These are phyloP conservation scores for Malachius bipustulatus DNA, from an alignment of 2,888 invertebrate species.

Conservation along the genomic window DNA sequence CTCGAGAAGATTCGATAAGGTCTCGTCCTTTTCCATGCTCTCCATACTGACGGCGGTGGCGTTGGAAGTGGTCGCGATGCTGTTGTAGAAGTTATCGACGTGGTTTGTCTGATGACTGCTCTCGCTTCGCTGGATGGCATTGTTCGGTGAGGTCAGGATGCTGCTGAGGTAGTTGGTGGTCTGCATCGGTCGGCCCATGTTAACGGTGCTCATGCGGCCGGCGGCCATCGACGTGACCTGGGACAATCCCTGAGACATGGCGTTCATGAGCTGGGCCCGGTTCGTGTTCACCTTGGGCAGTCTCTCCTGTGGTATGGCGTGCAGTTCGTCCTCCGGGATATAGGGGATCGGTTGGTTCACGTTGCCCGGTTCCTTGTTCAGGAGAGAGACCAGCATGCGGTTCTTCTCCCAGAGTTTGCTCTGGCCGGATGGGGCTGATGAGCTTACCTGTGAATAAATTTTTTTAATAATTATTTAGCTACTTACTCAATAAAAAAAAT, in stretches of 20 bases:
- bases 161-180: constrained; percentile 34
- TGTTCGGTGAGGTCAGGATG: constrained; percentile 32
- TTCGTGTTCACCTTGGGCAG: constrained; percentile 37
- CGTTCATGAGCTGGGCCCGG: constrained; percentile 19
- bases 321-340: constrained; percentile 49
- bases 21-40: constrained; percentile 46
- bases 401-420: constrained; percentile 72
- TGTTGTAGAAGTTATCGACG: constrained; percentile 32
- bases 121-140: constrained; percentile 26
- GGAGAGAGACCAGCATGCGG: constrained; percentile 70
- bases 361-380: constrained; percentile 61
- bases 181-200: constrained; percentile 28
- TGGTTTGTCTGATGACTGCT: constrained; percentile 17
- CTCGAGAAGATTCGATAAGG: constrained; percentile 74
- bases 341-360: constrained; percentile 50
- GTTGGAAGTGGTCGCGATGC: constrained; percentile 23
- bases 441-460: no score
- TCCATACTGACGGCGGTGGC: constrained; percentile 29
- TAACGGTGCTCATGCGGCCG: constrained; percentile 27
- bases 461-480: no score
- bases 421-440: constrained; percentile 31
- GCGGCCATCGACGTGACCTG: constrained; percentile 11
- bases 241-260: constrained; percentile 19
- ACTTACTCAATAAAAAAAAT: no score
- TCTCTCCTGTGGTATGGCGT: constrained; percentile 61